phyloP scores from a whole-genome alignment of 2,113 vertebrate genomes.

The Macquaria australasica region DNA sequence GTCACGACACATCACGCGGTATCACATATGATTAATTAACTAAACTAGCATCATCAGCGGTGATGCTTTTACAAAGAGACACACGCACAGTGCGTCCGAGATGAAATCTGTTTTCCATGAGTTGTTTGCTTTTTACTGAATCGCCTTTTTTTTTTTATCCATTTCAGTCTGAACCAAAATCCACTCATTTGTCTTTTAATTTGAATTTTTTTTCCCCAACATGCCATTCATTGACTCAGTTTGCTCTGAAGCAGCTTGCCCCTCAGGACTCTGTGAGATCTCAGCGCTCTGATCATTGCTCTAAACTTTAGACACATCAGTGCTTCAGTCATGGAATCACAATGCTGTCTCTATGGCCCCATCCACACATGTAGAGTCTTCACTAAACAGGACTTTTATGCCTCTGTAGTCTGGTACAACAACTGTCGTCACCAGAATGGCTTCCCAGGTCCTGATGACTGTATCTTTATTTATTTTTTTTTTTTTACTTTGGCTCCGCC shows the following conservation, averaged over 20 bases:
- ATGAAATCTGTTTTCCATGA: constrained; percentile 60
- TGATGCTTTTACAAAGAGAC: constrained; percentile 20
- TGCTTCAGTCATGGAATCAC: constrained; percentile 50
- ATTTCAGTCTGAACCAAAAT: neutral
- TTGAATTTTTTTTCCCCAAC: constrained; percentile 6
- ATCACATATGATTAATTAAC: constrained; percentile 52
- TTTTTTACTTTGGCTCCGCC: constrained; percentile 30
- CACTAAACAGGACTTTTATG: constrained; percentile 16
- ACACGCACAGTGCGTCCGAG: constrained; percentile 36
- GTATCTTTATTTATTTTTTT: constrained; percentile 1
- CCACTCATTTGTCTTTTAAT: constrained; percentile 16
- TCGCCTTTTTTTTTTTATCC: neutral
- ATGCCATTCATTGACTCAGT: constrained; percentile 36
- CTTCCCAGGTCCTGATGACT: constrained; percentile 45
- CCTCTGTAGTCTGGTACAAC: constrained; percentile 38
- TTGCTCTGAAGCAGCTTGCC: constrained; percentile 58
- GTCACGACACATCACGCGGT: constrained; percentile 54
- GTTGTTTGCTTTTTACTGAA: neutral
- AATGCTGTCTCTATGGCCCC: constrained; percentile 11
- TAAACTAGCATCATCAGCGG: constrained; percentile 17
- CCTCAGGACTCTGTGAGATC: constrained; percentile 66
- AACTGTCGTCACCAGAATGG: constrained; percentile 33
- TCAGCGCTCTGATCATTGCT: constrained; percentile 47
- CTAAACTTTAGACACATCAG: constrained; percentile 52
- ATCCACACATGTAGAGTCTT: constrained; percentile 24